A percentile compares a stretch with the other conserved stretches of the same genome.
phyloP scores from a whole-genome alignment of 2,113 vertebrate species.

The Sylvia atricapilla region DNA sequence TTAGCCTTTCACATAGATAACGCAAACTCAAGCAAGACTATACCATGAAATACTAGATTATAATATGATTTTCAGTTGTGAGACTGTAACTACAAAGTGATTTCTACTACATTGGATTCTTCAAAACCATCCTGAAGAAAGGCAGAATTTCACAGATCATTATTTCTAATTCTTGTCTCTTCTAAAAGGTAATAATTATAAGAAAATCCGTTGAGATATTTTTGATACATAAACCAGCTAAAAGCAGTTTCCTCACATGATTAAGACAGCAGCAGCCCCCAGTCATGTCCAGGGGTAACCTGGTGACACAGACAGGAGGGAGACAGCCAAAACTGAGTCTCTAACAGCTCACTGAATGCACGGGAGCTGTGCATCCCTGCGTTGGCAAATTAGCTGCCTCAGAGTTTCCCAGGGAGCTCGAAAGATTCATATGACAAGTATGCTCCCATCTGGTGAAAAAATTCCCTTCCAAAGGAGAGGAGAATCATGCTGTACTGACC shows the following conservation, averaged over 20 bases:
- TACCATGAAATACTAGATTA: not conserved
- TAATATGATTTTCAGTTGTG: not conserved
- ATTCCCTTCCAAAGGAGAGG: not conserved
- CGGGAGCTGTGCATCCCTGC: not conserved
- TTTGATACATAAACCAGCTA: not conserved
- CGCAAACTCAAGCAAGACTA: not conserved
- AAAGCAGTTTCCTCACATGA: not conserved
- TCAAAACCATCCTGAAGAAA: not conserved
- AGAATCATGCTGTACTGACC: not conserved
- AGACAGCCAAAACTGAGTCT: not conserved
- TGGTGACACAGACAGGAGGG: not conserved
- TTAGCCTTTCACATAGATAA: not conserved
- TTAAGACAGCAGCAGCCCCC: not conserved
- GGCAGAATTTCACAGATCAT: not conserved
- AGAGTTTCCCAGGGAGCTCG: not conserved
- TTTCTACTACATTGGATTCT: not conserved
- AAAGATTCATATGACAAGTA: not conserved
- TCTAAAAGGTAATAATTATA: not conserved
- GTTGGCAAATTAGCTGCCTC: not conserved
- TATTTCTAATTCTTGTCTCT: not conserved
- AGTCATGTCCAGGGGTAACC: not conserved
- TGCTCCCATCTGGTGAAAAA: conserved; percentile 18
- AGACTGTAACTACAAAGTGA: not conserved
- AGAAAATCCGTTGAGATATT: not conserved
- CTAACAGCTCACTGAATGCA: not conserved